Evolutionary conservation across 2,797 vertebrate species (phyloP).

Genomic region (Oceanodroma leucorhoa): DNA sequence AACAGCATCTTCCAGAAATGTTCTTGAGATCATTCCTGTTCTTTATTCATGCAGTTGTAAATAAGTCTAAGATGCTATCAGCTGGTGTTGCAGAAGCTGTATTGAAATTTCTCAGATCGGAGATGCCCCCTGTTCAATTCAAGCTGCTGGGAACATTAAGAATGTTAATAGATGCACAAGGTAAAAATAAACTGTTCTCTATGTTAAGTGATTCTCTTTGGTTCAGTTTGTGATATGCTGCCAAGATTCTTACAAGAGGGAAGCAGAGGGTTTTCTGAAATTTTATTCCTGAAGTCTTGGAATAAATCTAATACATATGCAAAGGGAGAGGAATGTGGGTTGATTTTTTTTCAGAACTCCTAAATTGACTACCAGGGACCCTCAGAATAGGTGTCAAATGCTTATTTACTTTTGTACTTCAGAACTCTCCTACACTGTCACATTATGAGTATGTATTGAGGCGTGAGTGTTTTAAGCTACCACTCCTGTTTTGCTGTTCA

Average conservation of each 20-base stretch:
- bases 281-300: conserved; percentile 25
- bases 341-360: not conserved
- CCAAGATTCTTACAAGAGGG: conserved; percentile 19
- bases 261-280: not conserved
- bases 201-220: conserved; percentile 51
- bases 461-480: not conserved
- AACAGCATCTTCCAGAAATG: not conserved
- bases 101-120: conserved; percentile 93
- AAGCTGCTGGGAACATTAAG: conserved; percentile 95
- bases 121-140: conserved; percentile 98
- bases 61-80: conserved; percentile 98
- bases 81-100: conserved; percentile 93
- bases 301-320: conserved; percentile 25
- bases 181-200: conserved; percentile 77
- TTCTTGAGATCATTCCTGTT: conserved; percentile 41
- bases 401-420: conserved; percentile 8
- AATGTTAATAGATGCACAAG: conserved; percentile 98
- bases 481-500: not conserved
- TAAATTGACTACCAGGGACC: not conserved
- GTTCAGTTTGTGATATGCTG: conserved; percentile 22
- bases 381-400: conserved; percentile 4
- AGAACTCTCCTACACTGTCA: not conserved
- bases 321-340: not conserved
- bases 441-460: not conserved
- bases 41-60: conserved; percentile 85